Base-by-base conservation (phyloP, 1,140 invertebrate genomes). In the Danaus melanippus region DNA sequence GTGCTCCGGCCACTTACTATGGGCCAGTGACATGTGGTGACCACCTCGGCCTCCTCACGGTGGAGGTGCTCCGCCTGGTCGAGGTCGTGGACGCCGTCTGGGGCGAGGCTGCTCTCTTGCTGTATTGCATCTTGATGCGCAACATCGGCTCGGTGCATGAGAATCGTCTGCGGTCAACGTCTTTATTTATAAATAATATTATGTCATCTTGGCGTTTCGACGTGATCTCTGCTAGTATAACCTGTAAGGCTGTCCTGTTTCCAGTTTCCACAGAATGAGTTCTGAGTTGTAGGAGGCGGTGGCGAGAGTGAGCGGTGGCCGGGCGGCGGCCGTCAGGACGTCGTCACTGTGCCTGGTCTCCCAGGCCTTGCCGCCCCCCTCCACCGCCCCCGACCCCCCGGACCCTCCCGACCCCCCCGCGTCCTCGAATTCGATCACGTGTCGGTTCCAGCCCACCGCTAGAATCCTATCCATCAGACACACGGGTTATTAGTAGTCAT, bases 271-370 rank as follows among this genome's bases (percentile, higher is more conserved):
- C 39, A 95, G 86, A 50, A 95, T 87, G 9, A 96, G 87, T 76
- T 95, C 93, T 3, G 94, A 94, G 62, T 92, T 91, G 64, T 92
- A 93, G 40, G 88, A 89, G 56, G 88, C 89, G 1, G 94, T 94
- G 10, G 90, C 92, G 0, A 95, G 72, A 0, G 90, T 83, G 66
- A 93, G 88, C 1, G 92, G 91, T n/a, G 87, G 62, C 57, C 89
- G 73, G 8, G 88, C 85, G 55, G 90, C 90, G 1, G 90, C 89
- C 46, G 90, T 90, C 44, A 93, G 84, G 42, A 96, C 91, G 68
- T 94, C 92, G 59, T 95, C 93, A 0, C 86, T 85, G 71, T 95
- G 94, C n/a, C 88, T 88, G 15, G 72, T 88, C 60, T 88, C 88
- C 93, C 92, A 94, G 43, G 75, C 71, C 74, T 91, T 92, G 50